These are phyloP conservation scores for Metallyticus violacea DNA, from an alignment of 2,888 invertebrate genomes.

Conservation along the genomic window DNA sequence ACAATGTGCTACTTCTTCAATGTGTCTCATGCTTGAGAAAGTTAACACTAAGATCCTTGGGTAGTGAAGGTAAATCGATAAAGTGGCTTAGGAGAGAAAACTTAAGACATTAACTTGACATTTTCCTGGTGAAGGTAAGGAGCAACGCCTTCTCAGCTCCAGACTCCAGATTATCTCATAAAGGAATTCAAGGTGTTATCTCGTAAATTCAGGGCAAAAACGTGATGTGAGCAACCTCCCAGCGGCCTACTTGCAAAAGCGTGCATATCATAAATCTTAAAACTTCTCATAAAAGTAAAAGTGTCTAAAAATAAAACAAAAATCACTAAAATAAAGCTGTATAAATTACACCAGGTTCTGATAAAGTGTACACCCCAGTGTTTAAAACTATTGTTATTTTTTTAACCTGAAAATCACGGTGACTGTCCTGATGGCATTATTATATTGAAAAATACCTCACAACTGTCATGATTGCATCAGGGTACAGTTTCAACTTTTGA, in stretches of 20 bases:
- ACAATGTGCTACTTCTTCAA: neutral
- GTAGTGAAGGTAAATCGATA: neutral
- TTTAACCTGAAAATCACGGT: no score
- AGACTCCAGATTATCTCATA: neutral
- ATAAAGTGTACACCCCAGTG: no score
- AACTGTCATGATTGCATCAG: no score
- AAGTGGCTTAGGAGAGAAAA: neutral
- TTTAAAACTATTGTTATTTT: no score
- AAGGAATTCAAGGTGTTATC: neutral
- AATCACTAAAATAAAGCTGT: neutral
- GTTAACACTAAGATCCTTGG: neutral
- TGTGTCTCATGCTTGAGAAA: no score
- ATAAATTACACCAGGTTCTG: no score
- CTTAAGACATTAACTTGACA: neutral
- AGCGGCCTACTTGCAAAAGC: neutral
- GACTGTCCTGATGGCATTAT: no score
- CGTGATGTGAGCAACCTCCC: neutral
- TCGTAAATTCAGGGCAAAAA: neutral
- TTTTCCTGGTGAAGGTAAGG: neutral
- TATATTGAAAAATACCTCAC: no score
- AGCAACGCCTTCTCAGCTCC: neutral
- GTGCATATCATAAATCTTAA: neutral
- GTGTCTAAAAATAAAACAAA: neutral
- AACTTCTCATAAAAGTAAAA: neutral
- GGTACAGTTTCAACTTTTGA: no score